Base-by-base conservation (phyloP, 2,888 invertebrate genomes). In the Mythimna pallens region DNA sequence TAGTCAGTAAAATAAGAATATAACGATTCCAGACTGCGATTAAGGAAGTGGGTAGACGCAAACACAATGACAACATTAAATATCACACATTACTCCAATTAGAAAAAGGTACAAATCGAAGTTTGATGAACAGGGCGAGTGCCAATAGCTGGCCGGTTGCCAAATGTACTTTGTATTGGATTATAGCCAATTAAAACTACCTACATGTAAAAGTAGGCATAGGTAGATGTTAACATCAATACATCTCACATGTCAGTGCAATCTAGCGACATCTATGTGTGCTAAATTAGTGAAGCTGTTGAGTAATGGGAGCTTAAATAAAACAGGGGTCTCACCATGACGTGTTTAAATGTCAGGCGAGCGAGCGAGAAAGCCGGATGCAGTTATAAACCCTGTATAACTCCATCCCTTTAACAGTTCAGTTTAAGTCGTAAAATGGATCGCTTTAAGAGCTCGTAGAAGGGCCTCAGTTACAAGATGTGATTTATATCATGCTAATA, bases 121-220 rank as follows among this genome's bases (percentile, higher is more conserved):
- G 90, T 94, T 95, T 95, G 94, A 96, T 94, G 94, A 93, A 94
- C 93, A 93, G 92, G 91, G 90, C 92, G 87, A 94, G 93, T 93
- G 94, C 93, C 94, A 91, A 95, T 95, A 92, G 88, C 87, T 96
- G 96, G 96, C 93, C 50, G 1, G 9, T 4, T 87, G 94, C 96
- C 96, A 96, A 92, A 92, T 93, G 94, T 94, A 95, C 94, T 96
- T 95, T 94, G 94, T 93, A 95, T 95, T 96, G 96, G 96, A 96
- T 95, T 95, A 94, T 88, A 93, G 95, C 96, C 96, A 96, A 96
- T 96, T 96, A 96, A 95, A 95, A 95, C 93, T 93, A 93, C 91
- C 91, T 92, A 93, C 82, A 90, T 88, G 89, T 92, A 90, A 89
- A 87, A 90, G 90, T 90, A 85, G 81, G 75, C 85, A 90, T 91